phyloP scores from a whole-genome alignment of 1,140 invertebrate species.

The Copidosoma floridanum region DNA sequence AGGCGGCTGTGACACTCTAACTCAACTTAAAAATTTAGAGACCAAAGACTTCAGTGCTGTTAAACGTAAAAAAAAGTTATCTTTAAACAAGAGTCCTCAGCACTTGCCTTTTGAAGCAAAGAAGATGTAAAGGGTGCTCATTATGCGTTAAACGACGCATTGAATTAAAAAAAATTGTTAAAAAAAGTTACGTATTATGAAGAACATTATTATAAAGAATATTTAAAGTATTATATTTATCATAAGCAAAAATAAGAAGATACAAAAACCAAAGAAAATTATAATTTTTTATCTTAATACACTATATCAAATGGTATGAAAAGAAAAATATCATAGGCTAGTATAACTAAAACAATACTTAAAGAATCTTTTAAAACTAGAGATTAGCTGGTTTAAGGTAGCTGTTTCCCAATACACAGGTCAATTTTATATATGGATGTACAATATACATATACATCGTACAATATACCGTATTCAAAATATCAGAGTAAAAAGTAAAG shows the following conservation, averaged over 20 bases:
- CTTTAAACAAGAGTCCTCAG: not conserved
- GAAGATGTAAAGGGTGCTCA: not conserved
- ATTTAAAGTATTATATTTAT: slow-evolving; percentile 1
- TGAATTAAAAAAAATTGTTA: not conserved
- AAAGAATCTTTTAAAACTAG: not conserved
- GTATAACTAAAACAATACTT: not conserved
- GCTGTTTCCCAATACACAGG: too few species aligned
- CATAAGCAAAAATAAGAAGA: not conserved
- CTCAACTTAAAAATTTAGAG: not conserved
- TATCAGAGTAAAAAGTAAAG: too few species aligned
- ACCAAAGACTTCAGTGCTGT: not conserved
- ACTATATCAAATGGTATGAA: not conserved
- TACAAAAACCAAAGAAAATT: slow-evolving; percentile 3
- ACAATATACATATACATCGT: too few species aligned
- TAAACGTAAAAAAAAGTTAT: slow-evolving; percentile 3
- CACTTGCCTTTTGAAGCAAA: slow-evolving; percentile 1
- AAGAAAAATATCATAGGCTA: not conserved
- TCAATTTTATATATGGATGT: too few species aligned
- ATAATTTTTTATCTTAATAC: not conserved
- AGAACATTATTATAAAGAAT: not conserved
- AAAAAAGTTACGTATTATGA: slow-evolving; percentile 1
- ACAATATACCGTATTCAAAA: too few species aligned
- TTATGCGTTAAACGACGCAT: slow-evolving; percentile 1
- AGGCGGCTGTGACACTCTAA: not conserved
- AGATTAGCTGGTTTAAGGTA: too few species aligned